Evolutionary conservation across 2,888 invertebrate genomes (phyloP).

Genomic region (Eilema depressum): DNA sequence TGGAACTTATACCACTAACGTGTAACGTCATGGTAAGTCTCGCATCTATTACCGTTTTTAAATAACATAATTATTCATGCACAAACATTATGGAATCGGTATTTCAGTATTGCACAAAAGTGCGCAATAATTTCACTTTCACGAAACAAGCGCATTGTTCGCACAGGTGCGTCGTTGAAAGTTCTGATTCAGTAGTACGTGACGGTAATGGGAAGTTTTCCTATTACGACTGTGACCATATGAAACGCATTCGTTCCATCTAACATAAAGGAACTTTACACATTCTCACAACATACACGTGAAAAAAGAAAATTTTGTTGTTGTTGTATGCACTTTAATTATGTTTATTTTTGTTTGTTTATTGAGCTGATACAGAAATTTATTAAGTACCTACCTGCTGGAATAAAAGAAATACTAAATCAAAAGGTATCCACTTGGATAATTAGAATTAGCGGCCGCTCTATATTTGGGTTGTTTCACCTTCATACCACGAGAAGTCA

Average conservation of each 20-base stretch:
- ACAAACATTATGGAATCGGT: background rate
- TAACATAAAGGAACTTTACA: constrained; percentile 29
- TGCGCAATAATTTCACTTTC: constrained; percentile 45
- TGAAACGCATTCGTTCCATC: constrained; percentile 45
- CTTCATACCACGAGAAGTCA: no score
- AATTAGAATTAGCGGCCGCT: no score
- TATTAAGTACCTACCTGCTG: no score
- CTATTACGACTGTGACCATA: constrained; percentile 31
- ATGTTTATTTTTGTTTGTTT: no score
- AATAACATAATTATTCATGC: background rate
- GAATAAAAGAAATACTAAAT: no score
- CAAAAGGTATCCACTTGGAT: no score
- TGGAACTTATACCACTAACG: background rate
- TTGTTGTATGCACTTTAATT: no score
- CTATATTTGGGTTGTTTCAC: no score
- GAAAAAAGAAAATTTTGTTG: background rate
- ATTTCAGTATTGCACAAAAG: constrained; percentile 22
- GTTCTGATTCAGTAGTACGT: constrained; percentile 45
- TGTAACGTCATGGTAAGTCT: background rate
- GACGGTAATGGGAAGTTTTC: constrained; percentile 39
- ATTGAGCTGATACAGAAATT: no score
- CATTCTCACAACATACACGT: background rate
- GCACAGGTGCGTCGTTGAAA: constrained; percentile 48
- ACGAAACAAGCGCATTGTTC: constrained; percentile 38
- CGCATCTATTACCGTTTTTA: background rate